phyloP scores from a whole-genome alignment of 2,113 vertebrate genomes.

The Haemorhous mexicanus region DNA sequence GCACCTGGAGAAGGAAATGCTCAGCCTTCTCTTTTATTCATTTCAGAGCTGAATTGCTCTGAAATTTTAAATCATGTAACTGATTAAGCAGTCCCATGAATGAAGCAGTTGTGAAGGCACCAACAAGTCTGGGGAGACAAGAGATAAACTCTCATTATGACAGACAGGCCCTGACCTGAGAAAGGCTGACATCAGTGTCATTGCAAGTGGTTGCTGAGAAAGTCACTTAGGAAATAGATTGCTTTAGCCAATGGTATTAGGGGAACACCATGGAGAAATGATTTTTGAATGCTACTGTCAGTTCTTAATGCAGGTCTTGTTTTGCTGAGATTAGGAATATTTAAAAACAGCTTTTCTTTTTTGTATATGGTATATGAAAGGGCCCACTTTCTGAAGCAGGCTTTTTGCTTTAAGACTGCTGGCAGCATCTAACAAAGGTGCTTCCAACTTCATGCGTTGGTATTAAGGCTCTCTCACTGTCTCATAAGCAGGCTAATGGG shows the following conservation, averaged over 20 bases:
- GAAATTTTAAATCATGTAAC: background rate
- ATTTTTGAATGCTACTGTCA: background rate
- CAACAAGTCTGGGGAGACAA: background rate
- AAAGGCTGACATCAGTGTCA: background rate
- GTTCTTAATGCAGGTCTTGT: background rate
- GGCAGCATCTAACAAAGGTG: background rate
- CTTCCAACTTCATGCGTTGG: background rate
- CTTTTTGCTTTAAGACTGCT: background rate
- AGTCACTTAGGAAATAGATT: background rate
- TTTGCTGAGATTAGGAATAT: background rate
- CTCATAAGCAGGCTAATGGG: background rate
- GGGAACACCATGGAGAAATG: background rate
- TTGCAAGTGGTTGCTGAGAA: background rate
- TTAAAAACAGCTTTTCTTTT: background rate
- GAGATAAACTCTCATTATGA: background rate
- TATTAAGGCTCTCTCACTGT: background rate
- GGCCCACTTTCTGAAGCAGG: background rate
- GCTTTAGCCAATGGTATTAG: background rate
- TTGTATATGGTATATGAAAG: background rate
- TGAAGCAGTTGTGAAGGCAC: background rate
- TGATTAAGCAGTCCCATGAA: background rate
- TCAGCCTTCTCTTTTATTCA: background rate
- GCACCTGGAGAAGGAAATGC: background rate
- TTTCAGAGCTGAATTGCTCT: background rate
- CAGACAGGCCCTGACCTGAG: background rate